Percentiles rank a stretch among this genome's conserved stretches.
phyloP scores from a whole-genome alignment of 1,140 invertebrate species.

The Drosophila micromelanica region DNA sequence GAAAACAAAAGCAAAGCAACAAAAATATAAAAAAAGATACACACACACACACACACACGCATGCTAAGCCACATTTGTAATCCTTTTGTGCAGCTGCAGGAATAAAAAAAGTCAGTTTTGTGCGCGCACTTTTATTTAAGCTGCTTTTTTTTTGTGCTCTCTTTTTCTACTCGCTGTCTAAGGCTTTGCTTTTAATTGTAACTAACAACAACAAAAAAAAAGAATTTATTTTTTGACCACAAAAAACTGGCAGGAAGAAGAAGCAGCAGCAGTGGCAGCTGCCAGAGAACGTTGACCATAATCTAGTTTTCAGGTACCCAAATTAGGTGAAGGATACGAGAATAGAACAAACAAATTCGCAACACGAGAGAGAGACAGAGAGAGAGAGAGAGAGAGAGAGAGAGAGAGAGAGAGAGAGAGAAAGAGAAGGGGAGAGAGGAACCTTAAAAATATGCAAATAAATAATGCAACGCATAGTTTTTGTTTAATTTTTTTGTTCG shows the following conservation, averaged over 20 bases:
- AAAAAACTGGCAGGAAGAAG: background rate
- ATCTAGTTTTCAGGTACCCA: slow-evolving; percentile 61
- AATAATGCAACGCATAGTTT: too few relatives aligned
- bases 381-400: background rate
- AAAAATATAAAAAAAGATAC: slow-evolving; percentile 22
- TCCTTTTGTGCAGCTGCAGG: slow-evolving; percentile 35
- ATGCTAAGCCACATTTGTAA: slow-evolving; percentile 20
- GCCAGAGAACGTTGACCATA: slow-evolving; percentile 65
- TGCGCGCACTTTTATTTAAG: slow-evolving; percentile 40
- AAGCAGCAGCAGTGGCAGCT: slow-evolving; percentile 22
- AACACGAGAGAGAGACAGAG: background rate
- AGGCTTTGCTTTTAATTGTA: slow-evolving; percentile 60
- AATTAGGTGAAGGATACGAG: slow-evolving; percentile 76
- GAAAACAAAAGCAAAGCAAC: slow-evolving; percentile 17
- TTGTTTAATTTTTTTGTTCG: too few relatives aligned
- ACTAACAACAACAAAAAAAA: slow-evolving; percentile 40
- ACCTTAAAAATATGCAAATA: background rate
- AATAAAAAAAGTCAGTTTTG: slow-evolving; percentile 14
- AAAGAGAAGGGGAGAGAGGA: background rate
- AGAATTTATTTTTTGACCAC: background rate
- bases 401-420: background rate
- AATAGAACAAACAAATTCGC: slow-evolving; percentile 25
- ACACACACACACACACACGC: slow-evolving; percentile 17
- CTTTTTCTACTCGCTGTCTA: slow-evolving; percentile 22
- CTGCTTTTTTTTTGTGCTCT: slow-evolving; percentile 18